Percentiles rank a stretch among this genome's conserved stretches.
phyloP scores from a whole-genome alignment of 2,113 vertebrate species.

The Nanorana parkeri region DNA sequence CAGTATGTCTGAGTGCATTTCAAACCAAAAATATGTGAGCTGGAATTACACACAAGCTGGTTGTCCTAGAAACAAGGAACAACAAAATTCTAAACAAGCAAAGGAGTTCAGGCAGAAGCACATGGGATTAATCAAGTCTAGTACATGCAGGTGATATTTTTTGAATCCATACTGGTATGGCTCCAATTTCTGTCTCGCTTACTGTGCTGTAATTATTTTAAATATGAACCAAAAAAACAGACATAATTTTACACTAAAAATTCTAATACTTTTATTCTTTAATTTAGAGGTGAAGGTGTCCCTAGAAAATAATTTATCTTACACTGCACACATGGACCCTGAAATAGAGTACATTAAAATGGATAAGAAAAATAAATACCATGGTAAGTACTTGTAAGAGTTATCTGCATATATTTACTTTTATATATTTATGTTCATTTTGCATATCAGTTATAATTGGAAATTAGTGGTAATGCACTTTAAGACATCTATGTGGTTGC shows the following conservation, averaged over 20 bases:
- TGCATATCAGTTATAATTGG: too few species aligned
- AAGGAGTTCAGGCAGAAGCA: constrained; percentile 64
- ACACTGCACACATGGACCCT: too few species aligned
- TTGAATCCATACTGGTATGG: constrained; percentile 59
- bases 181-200: constrained; percentile 10
- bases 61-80: constrained; percentile 73
- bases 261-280: not conserved
- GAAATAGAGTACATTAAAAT: too few species aligned
- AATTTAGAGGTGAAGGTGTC: not conserved
- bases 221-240: constrained; percentile 7
- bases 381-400: too few species aligned
- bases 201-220: constrained; percentile 14
- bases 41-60: constrained; percentile 69
- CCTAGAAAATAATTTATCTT: too few species aligned
- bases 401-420: too few species aligned
- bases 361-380: too few species aligned
- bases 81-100: constrained; percentile 72
- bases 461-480: too few species aligned
- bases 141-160: constrained; percentile 69
- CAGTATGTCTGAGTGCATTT: constrained; percentile 65
- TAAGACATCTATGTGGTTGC: too few species aligned
- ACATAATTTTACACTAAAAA: not conserved
- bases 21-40: constrained; percentile 75
- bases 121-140: constrained; percentile 62
- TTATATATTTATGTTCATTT: too few species aligned